These are phyloP conservation scores for Ptychoptera contaminata DNA, from an alignment of 2,888 invertebrate species.

Conservation along the genomic window DNA sequence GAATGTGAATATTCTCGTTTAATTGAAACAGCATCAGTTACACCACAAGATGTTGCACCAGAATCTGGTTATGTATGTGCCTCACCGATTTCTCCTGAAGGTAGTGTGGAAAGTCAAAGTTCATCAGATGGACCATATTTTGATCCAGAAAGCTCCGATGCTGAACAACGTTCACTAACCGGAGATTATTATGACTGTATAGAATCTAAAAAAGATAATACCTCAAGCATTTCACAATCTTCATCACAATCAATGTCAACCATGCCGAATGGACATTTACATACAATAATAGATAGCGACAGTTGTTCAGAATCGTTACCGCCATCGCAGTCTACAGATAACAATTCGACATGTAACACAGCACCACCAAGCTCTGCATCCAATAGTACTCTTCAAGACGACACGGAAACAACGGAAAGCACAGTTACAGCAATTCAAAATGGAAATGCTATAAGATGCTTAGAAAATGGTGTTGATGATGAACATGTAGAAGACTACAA, in stretches of 20 bases:
- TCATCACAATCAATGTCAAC: conserved; percentile 1
- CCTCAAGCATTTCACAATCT: not conserved
- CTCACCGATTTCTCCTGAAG: conserved; percentile 16
- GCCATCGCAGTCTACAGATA: conserved; percentile 13
- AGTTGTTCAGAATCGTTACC: conserved; percentile 14
- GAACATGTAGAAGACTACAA: not conserved
- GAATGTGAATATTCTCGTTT: conserved; percentile 37
- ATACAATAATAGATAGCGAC: conserved; percentile 9
- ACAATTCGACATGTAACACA: conserved; percentile 9
- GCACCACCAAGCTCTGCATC: conserved; percentile 10
- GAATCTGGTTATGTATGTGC: conserved; percentile 38
- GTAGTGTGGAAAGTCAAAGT: conserved; percentile 30
- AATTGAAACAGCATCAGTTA: conserved; percentile 36
- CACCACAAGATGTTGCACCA: conserved; percentile 32
- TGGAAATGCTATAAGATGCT: too few relatives aligned
- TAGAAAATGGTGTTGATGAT: too few relatives aligned
- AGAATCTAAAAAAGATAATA: conserved; percentile 10
- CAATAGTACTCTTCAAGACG: conserved; percentile 18
- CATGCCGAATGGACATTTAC: conserved; percentile 16
- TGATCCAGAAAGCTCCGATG: conserved; percentile 28
- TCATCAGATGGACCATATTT: conserved; percentile 34
- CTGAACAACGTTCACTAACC: conserved; percentile 11
- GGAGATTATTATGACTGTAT: conserved; percentile 12
- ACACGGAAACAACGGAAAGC: conserved; percentile 15
- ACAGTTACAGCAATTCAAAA: too few relatives aligned